Evolutionary conservation across 2,888 invertebrate species (phyloP).

Genomic region (Metellina segmentata): DNA sequence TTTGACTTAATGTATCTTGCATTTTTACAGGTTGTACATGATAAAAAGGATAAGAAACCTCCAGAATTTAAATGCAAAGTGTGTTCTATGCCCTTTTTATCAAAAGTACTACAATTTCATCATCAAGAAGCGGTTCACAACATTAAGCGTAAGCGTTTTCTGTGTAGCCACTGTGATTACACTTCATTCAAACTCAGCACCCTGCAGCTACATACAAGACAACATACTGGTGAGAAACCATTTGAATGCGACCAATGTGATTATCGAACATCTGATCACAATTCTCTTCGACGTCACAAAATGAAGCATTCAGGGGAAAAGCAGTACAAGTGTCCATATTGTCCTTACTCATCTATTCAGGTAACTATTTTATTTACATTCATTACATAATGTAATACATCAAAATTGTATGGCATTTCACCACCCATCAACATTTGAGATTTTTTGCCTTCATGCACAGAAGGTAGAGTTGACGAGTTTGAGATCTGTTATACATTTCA

Average conservation of each 20-base stretch:
- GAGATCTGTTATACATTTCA: too few relatives aligned
- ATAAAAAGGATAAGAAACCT: slow-evolving; percentile 17
- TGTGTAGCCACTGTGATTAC: slow-evolving; percentile 87
- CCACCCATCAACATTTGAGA: too few relatives aligned
- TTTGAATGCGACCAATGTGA: slow-evolving; percentile 88
- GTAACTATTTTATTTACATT: slow-evolving; percentile 23
- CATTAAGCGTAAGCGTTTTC: slow-evolving; percentile 85
- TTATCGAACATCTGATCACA: slow-evolving; percentile 89
- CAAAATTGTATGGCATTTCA: too few relatives aligned
- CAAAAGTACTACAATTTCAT: slow-evolving; percentile 83
- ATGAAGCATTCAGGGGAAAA: slow-evolving; percentile 88
- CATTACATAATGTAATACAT: too few relatives aligned
- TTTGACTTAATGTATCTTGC: background rate
- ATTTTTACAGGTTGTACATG: slow-evolving; percentile 33
- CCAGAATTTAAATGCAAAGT: slow-evolving; percentile 84
- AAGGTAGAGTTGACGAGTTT: too few relatives aligned
- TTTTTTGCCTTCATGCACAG: too few relatives aligned
- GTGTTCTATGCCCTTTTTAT: slow-evolving; percentile 85
- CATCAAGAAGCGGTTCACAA: slow-evolving; percentile 86
- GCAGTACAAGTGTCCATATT: slow-evolving; percentile 89
- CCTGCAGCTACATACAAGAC: slow-evolving; percentile 86
- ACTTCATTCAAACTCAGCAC: slow-evolving; percentile 86
- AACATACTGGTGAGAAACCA: slow-evolving; percentile 89
- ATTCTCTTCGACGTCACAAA: slow-evolving; percentile 89
- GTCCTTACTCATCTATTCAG: slow-evolving; percentile 88